Base-by-base conservation (phyloP, 2,797 vertebrate genomes). In the Hippoglossus hippoglossus region DNA sequence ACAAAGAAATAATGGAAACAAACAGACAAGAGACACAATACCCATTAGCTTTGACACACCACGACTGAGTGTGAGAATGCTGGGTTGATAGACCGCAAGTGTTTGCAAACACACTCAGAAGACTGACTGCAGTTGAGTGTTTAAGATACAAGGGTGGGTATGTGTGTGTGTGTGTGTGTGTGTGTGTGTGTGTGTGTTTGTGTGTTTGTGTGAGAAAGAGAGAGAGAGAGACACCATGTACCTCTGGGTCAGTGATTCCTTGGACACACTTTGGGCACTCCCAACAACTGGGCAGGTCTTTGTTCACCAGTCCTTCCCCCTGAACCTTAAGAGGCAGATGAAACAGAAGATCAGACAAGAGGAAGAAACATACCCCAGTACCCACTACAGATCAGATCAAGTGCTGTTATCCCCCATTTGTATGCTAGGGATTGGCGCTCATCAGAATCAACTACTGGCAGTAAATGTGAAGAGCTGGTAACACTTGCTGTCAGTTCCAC, bases 211-310 rank as follows among this genome's bases (percentile, higher is more conserved):
- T 12, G 36, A 3, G 36, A 39, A 3, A 39, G 3, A 39, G 3
- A 12, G 36, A 39, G 36, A 39, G 36, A 4, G 36, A 3, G 1
- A 51, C 1, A 13, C 10, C 8, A 28, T 36, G 6, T 94, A 99
- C 98, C 97, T 98, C 97, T 0, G 92, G 53, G 6, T 96, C 96
- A 0, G 96, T 96, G 67, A 94, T 91, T 18, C 92, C 96, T 74
- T 96, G 93, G 73, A 97, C 95, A 93, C 98, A 99, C 79, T 97
- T 99, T 2, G 98, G 98, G 85, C 98, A 99, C 77, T 99, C 98
- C 98, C 98, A 99, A 89, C 97, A 99, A 88, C 98, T 99, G 5
- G 98, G 98, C 77, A 99, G 93, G 86, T 99, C 97, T 71, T 98
- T 97, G 1, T 98, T 99, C 66, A 99, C 93, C 64, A 98, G 86